Conservation (phyloP, 1,140 invertebrate species). For the Microplitis mediator region DNA sequence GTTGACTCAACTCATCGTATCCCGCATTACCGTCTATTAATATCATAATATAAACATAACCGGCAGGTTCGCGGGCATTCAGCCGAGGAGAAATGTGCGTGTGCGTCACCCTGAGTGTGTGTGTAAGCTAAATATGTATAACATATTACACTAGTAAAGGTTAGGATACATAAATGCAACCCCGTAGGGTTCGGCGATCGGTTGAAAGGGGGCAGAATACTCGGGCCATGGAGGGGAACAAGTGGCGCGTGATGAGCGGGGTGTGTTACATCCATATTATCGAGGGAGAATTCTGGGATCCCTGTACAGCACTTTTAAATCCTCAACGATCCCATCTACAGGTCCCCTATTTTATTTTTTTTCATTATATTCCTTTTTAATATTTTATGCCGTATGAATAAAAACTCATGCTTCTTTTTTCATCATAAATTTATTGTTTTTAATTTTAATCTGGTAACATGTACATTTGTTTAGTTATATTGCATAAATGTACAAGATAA, state of each 20-base stretch:
- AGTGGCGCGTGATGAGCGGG: conserved; percentile 37
- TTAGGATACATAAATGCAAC: not conserved
- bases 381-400: not conserved
- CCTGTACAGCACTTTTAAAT: not conserved
- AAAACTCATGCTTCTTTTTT: not conserved
- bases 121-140: conserved; percentile 2
- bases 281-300: conserved; percentile 9
- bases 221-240: conserved; percentile 21
- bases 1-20: conserved; percentile 24
- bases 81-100: not conserved
- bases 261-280: conserved; percentile 37
- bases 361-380: not conserved
- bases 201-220: conserved; percentile 11
- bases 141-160: conserved; percentile 11
- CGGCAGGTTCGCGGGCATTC: conserved; percentile 38
- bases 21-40: conserved; percentile 56
- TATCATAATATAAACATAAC: conserved; percentile 63
- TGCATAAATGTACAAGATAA: not conserved
- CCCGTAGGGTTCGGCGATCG: conserved; percentile 14
- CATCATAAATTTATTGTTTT: not conserved
- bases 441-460: not conserved
- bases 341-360: not conserved
- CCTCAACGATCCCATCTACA: not conserved
- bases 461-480: not conserved
- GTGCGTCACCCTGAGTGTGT: not conserved